Conservation (phyloP, 1,140 invertebrate species). For the Euglossa dilemma region DNA sequence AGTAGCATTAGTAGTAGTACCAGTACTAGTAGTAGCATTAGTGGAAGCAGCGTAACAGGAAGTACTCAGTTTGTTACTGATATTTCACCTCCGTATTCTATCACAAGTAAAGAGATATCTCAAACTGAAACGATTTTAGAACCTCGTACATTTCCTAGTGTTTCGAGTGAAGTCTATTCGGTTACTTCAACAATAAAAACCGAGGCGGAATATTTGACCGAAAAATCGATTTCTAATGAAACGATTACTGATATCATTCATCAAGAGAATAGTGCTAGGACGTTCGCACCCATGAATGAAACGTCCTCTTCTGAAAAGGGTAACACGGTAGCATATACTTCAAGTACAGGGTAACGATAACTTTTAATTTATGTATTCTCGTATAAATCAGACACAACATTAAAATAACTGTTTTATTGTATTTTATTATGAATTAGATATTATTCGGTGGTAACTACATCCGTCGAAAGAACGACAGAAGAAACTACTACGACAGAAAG, state of each 20-base stretch:
- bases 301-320: background rate
- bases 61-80: constrained; percentile 26
- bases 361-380: background rate
- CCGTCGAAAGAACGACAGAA: background rate
- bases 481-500: background rate
- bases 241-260: constrained; percentile 10
- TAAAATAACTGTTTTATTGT: background rate
- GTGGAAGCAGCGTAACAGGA: background rate
- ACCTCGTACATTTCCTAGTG: constrained; percentile 5
- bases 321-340: background rate
- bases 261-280: background rate
- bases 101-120: constrained; percentile 26
- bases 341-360: constrained; percentile 27
- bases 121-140: constrained; percentile 26
- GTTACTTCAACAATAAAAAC: background rate
- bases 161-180: background rate
- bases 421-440: background rate
- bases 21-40: background rate
- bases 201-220: constrained; percentile 20
- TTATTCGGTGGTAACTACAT: background rate
- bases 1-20: background rate
- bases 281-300: background rate
- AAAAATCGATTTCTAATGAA: constrained; percentile 35
- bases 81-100: background rate
- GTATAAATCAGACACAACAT: background rate